Evolutionary conservation across 2,888 invertebrate genomes (phyloP), one percentile per base, ranked within the genome.

Genomic region (Drosophila sordidula): DNA sequence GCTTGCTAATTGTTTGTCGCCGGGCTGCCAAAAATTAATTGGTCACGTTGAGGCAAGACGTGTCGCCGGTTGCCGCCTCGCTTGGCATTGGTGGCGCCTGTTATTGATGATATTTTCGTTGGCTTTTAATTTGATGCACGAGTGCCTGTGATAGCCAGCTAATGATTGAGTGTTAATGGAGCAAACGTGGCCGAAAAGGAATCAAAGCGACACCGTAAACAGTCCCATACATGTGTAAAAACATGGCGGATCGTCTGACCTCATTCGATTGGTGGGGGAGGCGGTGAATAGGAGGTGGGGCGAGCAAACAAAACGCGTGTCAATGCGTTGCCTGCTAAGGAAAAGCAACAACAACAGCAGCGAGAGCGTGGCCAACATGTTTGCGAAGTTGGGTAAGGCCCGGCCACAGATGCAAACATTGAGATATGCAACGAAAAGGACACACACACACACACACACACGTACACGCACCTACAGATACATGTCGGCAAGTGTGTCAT

Each of bases 101-200:
- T 82, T 80, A 85, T 84, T 84, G 81, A 87, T 84, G 84, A 74
- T 81, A 84, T 79, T 81, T 62, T 44, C 57, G 59, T 69, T 70
- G 47, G 67, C 63, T 54, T 71, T 85, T 85, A 86, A 87, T 87
- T 85, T 85, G 75, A 77, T 74, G 85, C 85, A 87, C 87, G 86
- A 85, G 75, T 85, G 78, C 56, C 52, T 69, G 49, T 47, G 69
- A 63, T 70, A 74, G 70, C 61, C 55, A 50, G 74, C 78, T 78
- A 78, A 78, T 85, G 85, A 87, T 85, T 82, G 78, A 78, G 85
- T 84, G 87, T 79, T 79, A 87, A 83, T 83, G 81, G 87, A 66
- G 70, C 70, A 62, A 81, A 75, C 78, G 85, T 84, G 85, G 75
- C 47, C 55, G 46, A 59, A 56, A 57, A 65, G 68, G 75, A 84